Percentiles rank a stretch among this genome's conserved stretches.
These are phyloP conservation scores for Pygmarrhopalites habei DNA, from an alignment of 1,140 invertebrate genomes.

Conservation along the genomic window DNA sequence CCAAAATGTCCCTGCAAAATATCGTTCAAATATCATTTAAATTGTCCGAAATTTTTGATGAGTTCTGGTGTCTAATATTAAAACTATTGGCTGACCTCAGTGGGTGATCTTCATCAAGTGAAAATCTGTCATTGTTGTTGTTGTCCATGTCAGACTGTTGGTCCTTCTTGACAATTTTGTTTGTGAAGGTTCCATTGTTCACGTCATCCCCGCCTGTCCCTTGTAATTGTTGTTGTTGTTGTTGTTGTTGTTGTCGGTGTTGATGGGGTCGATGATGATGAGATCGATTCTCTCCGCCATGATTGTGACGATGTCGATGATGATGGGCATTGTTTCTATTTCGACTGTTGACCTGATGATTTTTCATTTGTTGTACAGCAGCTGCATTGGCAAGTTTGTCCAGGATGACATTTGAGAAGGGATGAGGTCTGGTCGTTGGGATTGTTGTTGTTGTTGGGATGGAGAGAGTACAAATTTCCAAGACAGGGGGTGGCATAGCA, in stretches of 20 bases:
- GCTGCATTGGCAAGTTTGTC: too few species aligned
- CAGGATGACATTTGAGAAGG: background rate
- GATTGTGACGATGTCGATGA: constrained; percentile 31
- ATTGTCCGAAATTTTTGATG: too few species aligned
- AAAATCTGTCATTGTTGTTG: constrained; percentile 3
- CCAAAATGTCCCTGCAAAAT: constrained; percentile 34
- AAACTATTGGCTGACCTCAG: too few species aligned
- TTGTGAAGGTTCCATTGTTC: too few species aligned
- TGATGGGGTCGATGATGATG: constrained; percentile 1
- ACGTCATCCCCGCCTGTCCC: too few species aligned
- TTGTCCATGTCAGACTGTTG: background rate
- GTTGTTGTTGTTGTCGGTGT: background rate
- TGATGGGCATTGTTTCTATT: background rate
- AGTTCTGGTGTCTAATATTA: too few species aligned
- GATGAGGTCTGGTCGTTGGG: background rate
- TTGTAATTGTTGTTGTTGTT: too few species aligned
- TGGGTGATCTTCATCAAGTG: constrained; percentile 33
- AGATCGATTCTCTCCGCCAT: background rate
- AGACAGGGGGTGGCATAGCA: constrained; percentile 21
- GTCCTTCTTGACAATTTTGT: background rate
- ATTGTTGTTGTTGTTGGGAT: constrained; percentile 2
- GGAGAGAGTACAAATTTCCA: constrained; percentile 30
- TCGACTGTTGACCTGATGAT: background rate
- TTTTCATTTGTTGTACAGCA: too few species aligned
- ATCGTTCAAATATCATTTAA: too few species aligned